Evolutionary conservation across 64 coral and sea anemone species (phyloP).

Genomic region (Actinia tenebrosa): DNA sequence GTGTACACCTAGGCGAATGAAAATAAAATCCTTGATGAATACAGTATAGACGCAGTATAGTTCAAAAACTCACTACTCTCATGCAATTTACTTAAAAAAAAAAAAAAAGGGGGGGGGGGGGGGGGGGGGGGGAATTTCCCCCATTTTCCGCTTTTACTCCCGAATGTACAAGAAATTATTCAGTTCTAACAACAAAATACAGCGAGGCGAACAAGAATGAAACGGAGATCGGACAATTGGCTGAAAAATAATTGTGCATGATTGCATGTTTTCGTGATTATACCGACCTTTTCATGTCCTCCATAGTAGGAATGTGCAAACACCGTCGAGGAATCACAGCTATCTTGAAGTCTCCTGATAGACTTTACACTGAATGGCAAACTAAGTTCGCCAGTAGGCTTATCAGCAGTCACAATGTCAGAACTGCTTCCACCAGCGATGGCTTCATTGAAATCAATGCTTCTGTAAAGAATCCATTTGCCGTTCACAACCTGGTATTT

Average conservation of each 20-base stretch:
- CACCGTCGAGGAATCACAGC: background rate
- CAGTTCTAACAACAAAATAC: too few relatives aligned
- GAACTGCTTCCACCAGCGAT: background rate
- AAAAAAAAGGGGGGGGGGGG: too few relatives aligned
- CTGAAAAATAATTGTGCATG: too few relatives aligned
- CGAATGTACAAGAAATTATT: too few relatives aligned
- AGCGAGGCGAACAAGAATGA: too few relatives aligned
- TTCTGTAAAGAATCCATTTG: constrained; percentile 32
- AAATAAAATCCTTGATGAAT: background rate
- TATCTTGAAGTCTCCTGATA: background rate
- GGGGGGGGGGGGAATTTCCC: too few relatives aligned
- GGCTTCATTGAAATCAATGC: background rate
- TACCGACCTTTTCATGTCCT: background rate
- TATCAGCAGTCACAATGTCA: background rate
- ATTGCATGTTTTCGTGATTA: background rate
- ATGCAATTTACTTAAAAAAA: too few relatives aligned
- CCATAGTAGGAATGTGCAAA: constrained; percentile 33
- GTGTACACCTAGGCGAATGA: background rate
- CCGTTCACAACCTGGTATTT: background rate
- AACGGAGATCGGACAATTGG: too few relatives aligned
- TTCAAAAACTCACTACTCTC: too few relatives aligned
- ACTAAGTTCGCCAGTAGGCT: too few relatives aligned
- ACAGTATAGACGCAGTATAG: too few relatives aligned
- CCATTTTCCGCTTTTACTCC: too few relatives aligned
- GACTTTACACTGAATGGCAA: background rate